Conservation (phyloP, 2,113 vertebrate genomes). For the Anas platyrhynchos region DNA sequence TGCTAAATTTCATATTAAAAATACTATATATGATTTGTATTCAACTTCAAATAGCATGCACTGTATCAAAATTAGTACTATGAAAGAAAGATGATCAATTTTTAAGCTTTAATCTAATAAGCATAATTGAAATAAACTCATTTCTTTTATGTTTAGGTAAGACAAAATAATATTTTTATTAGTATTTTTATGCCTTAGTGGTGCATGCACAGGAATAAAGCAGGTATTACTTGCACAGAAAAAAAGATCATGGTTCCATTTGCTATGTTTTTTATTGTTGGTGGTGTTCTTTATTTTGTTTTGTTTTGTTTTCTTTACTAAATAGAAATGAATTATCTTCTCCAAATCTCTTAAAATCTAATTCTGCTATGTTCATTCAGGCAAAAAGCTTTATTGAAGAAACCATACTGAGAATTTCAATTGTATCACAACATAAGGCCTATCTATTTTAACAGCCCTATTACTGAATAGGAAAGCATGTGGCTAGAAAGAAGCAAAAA, state of each 20-base stretch:
- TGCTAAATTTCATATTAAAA: neutral
- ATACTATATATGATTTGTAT: neutral
- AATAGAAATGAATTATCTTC: neutral
- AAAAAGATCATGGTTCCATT: neutral
- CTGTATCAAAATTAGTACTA: neutral
- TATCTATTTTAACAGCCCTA: neutral
- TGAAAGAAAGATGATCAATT: neutral
- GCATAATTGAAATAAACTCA: neutral
- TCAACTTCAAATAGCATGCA: neutral
- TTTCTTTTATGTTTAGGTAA: neutral
- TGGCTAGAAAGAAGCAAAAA: neutral
- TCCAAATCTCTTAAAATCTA: neutral
- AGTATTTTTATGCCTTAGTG: neutral
- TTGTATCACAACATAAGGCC: neutral
- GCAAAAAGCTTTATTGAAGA: neutral
- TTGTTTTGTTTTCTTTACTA: neutral
- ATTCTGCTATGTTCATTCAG: neutral
- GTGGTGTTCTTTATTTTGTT: too few relatives aligned
- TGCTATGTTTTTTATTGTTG: neutral
- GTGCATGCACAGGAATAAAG: neutral
- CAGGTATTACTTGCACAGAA: neutral
- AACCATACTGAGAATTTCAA: neutral
- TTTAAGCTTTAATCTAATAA: neutral
- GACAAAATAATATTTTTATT: neutral
- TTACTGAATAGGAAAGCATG: neutral